A percentile compares a stretch with the other conserved stretches of the same genome.
These are phyloP conservation scores for Kryptopterus vitreolus DNA, from an alignment of 2,797 vertebrate species.

Conservation along the genomic window DNA sequence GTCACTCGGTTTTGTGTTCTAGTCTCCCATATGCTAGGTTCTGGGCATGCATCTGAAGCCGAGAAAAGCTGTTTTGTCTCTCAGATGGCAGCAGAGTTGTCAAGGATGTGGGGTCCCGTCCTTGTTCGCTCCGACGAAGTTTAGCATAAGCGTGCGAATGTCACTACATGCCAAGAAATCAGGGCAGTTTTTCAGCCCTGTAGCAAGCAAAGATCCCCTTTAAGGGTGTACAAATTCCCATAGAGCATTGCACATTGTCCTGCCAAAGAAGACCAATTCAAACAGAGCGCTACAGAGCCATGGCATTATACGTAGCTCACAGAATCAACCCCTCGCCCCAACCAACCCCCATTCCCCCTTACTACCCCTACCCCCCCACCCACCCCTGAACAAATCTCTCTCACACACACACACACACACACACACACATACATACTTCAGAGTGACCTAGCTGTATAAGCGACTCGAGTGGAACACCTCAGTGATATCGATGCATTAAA, in stretches of 20 bases:
- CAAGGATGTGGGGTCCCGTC: constrained; percentile 54
- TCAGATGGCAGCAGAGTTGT: constrained; percentile 51
- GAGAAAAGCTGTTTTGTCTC: constrained; percentile 43
- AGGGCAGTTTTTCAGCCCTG: constrained; percentile 45
- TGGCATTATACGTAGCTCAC: constrained; percentile 25
- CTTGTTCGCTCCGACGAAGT: constrained; percentile 41
- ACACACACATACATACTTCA: background rate
- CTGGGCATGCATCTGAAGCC: constrained; percentile 37
- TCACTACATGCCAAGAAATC: constrained; percentile 48
- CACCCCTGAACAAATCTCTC: too few species aligned
- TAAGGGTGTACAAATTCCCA: constrained; percentile 44
- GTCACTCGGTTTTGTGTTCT: constrained; percentile 73
- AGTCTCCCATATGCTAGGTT: constrained; percentile 60
- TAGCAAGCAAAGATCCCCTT: constrained; percentile 43
- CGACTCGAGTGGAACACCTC: constrained; percentile 38
- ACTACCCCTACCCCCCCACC: too few species aligned
- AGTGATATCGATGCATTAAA: constrained; percentile 42
- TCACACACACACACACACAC: too few species aligned
- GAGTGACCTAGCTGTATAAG: constrained; percentile 33
- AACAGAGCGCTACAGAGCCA: constrained; percentile 24
- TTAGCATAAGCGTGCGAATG: constrained; percentile 51
- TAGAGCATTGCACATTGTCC: constrained; percentile 34
- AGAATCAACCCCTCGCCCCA: constrained; percentile 44
- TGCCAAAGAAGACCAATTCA: constrained; percentile 25
- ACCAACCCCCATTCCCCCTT: too few species aligned